Conservation (phyloP, 2,888 invertebrate genomes). For the Idaea biselata region DNA sequence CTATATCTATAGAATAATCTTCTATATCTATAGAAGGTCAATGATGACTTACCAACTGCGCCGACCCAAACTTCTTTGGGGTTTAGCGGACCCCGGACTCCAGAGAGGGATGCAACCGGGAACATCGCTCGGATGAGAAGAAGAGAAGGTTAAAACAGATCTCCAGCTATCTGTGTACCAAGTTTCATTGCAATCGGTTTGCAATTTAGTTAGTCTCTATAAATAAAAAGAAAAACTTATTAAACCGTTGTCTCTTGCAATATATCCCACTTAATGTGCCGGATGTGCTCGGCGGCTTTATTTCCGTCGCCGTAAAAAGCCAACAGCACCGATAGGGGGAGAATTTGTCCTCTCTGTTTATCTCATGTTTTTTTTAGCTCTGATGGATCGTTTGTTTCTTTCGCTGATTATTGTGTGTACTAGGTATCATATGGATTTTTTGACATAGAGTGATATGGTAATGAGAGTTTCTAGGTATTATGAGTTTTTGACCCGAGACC, state of each 20-base stretch:
- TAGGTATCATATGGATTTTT: slow-evolving; percentile 7
- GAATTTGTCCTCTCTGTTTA: slow-evolving; percentile 41
- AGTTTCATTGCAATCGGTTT: not conserved
- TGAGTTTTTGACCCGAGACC: too few species aligned
- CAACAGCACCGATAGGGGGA: slow-evolving; percentile 39
- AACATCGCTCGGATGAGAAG: too few species aligned
- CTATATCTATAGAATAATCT: too few species aligned
- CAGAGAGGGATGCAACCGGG: too few species aligned
- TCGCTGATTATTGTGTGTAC: slow-evolving; percentile 3
- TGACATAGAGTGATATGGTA: slow-evolving; percentile 10
- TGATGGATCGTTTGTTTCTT: slow-evolving; percentile 11
- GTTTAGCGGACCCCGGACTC: too few species aligned
- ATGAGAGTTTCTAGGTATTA: slow-evolving; percentile 8
- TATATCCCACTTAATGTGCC: slow-evolving; percentile 30
- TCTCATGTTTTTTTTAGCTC: slow-evolving; percentile 8
- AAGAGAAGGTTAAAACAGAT: too few species aligned
- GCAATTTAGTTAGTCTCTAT: not conserved
- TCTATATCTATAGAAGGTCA: too few species aligned
- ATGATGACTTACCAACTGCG: too few species aligned
- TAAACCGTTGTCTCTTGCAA: slow-evolving; percentile 9
- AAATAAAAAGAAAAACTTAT: not conserved
- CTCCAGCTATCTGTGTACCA: too few species aligned
- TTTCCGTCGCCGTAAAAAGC: slow-evolving; percentile 62
- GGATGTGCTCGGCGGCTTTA: slow-evolving; percentile 58
- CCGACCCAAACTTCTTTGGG: too few species aligned